A percentile compares a stretch with the other conserved stretches of the same genome.
Evolutionary conservation across 2,888 invertebrate genomes (phyloP).

Genomic region (Harmothoe impar): DNA sequence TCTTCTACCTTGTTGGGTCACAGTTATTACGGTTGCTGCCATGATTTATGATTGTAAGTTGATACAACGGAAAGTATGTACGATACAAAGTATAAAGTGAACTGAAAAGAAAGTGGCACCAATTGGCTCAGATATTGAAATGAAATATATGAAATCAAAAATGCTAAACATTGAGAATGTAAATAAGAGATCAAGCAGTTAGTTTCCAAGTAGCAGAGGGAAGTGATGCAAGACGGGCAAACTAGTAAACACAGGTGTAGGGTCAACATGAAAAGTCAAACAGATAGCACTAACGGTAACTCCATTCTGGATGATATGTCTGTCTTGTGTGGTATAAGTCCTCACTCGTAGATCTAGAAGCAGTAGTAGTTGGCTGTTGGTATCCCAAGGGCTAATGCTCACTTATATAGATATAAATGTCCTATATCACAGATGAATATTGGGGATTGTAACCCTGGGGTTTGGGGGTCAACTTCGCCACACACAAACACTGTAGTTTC

Average conservation of each 20-base stretch:
- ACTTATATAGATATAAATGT: background rate
- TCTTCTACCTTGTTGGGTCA: too few relatives aligned
- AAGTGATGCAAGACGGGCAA: background rate
- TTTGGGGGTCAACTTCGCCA: background rate
- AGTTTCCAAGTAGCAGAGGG: background rate
- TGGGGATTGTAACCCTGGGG: background rate
- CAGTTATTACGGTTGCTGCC: too few relatives aligned
- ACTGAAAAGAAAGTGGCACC: too few relatives aligned
- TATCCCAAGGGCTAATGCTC: background rate
- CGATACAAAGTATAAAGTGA: too few relatives aligned
- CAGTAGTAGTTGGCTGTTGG: background rate
- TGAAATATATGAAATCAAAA: too few relatives aligned
- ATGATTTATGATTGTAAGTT: too few relatives aligned
- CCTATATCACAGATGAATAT: background rate
- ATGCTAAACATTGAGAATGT: background rate
- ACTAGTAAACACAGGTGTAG: background rate
- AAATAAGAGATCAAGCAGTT: background rate
- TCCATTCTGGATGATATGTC: constrained; percentile 9
- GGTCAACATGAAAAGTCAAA: constrained; percentile 1
- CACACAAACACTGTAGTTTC: background rate
- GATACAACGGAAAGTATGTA: too few relatives aligned
- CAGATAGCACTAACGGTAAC: constrained; percentile 2
- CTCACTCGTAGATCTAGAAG: background rate
- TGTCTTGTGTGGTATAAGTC: background rate
- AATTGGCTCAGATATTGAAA: too few relatives aligned